A percentile compares a stretch with the other conserved stretches of the same genome.
These are phyloP conservation scores for Neotragus pygmaeus DNA, from an alignment of 2,113 vertebrate genomes.

Conservation along the genomic window DNA sequence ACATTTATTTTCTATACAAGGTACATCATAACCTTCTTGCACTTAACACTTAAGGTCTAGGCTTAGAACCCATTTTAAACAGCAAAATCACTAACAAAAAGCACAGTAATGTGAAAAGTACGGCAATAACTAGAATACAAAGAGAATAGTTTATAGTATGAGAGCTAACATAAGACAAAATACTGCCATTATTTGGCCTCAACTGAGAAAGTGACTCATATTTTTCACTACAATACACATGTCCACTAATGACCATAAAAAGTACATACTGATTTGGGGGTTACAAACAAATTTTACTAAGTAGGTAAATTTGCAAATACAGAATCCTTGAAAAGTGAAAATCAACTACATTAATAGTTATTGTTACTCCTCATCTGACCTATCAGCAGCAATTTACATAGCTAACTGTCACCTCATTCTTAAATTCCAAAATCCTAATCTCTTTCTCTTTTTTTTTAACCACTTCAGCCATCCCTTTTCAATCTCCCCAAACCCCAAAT, in stretches of 20 bases:
- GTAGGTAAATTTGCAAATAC: background rate
- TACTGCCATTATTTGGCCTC: background rate
- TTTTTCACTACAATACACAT: background rate
- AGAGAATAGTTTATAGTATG: background rate
- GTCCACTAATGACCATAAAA: background rate
- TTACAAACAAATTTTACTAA: background rate
- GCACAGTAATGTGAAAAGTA: background rate
- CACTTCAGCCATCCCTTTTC: background rate
- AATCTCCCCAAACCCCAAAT: background rate
- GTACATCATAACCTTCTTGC: background rate
- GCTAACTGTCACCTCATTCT: background rate
- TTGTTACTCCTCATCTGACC: background rate
- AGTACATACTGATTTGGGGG: background rate
- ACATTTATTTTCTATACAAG: background rate
- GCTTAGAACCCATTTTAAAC: background rate
- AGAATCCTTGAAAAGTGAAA: background rate
- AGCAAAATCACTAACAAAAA: background rate
- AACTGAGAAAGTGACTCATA: background rate
- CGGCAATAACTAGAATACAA: background rate
- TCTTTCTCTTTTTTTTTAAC: background rate
- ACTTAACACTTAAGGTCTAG: background rate
- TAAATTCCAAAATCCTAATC: background rate
- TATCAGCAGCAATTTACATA: background rate
- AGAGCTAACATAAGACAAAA: background rate
- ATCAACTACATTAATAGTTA: background rate